phyloP scores from a whole-genome alignment of 2,113 vertebrate genomes.

The Morone chrysops region DNA sequence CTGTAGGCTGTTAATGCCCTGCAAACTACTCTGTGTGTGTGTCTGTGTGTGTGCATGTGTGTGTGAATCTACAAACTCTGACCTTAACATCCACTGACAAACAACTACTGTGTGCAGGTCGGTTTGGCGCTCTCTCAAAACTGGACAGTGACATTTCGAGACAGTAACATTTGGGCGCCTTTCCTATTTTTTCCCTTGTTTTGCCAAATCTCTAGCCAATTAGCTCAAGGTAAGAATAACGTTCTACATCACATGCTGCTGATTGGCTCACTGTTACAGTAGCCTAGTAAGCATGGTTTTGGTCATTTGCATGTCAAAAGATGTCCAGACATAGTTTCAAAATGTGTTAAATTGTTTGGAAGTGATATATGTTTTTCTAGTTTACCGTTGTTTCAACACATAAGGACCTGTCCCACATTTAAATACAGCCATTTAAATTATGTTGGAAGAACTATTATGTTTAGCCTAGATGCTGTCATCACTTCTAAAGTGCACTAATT shows the following conservation, averaged over 20 bases:
- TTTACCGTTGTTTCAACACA: neutral
- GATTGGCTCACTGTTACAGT: neutral
- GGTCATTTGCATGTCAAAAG: neutral
- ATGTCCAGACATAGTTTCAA: neutral
- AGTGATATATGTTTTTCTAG: neutral
- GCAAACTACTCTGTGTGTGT: constrained; percentile 43
- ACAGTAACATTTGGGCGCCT: neutral
- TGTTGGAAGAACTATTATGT: neutral
- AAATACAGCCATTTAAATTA: neutral
- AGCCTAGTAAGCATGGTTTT: neutral
- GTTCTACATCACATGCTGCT: neutral
- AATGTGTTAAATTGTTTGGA: neutral
- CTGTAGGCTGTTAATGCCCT: constrained; percentile 62
- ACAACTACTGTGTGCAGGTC: constrained; percentile 23
- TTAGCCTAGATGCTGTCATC: too few species aligned
- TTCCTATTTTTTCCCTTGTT: neutral
- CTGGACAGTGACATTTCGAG: neutral
- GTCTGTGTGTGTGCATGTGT: constrained; percentile 3
- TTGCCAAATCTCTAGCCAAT: neutral
- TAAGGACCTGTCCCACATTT: too few species aligned
- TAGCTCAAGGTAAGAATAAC: neutral
- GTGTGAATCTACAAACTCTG: neutral
- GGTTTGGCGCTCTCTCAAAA: neutral
- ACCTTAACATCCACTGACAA: constrained; percentile 13
- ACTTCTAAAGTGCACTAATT: neutral